Evolutionary conservation across 2,113 vertebrate species (phyloP).

Genomic region (Hipposideros armiger): DNA sequence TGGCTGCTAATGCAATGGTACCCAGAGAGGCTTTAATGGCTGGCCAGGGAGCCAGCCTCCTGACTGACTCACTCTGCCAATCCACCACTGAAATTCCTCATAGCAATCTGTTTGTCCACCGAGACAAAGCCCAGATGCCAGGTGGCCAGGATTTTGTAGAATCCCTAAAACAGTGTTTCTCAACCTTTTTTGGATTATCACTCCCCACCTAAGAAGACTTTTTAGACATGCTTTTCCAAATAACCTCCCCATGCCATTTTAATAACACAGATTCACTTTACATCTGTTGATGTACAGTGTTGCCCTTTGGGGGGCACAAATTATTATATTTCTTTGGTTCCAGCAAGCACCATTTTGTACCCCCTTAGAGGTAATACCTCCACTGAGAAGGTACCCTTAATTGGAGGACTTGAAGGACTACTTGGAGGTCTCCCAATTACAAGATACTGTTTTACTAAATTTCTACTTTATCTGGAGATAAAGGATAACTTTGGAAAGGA

Average conservation of each 20-base stretch:
- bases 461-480: conserved; percentile 37
- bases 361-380: not conserved
- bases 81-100: conserved; percentile 30
- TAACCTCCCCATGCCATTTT: not conserved
- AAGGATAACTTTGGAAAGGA: conserved; percentile 16
- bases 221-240: conserved; percentile 38
- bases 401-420: not conserved
- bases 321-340: not conserved
- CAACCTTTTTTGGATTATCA: not conserved
- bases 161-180: conserved; percentile 41
- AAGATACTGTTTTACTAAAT: conserved; percentile 2
- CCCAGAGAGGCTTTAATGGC: conserved; percentile 48
- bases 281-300: not conserved
- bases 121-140: conserved; percentile 40
- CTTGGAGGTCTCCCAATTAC: conserved; percentile 14
- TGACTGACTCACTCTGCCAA: conserved; percentile 52
- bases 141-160: conserved; percentile 4
- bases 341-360: not conserved
- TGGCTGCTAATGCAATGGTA: conserved; percentile 52
- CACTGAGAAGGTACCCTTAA: conserved; percentile 41
- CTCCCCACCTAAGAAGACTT: not conserved
- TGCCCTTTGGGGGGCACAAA: not conserved
- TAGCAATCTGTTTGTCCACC: conserved; percentile 14
- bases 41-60: conserved; percentile 11
- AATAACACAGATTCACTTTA: conserved; percentile 17